A percentile compares a stretch with the other conserved stretches of the same genome.
Conservation (phyloP, 2,797 vertebrate species). For the Atherinosoma microstoma region DNA sequence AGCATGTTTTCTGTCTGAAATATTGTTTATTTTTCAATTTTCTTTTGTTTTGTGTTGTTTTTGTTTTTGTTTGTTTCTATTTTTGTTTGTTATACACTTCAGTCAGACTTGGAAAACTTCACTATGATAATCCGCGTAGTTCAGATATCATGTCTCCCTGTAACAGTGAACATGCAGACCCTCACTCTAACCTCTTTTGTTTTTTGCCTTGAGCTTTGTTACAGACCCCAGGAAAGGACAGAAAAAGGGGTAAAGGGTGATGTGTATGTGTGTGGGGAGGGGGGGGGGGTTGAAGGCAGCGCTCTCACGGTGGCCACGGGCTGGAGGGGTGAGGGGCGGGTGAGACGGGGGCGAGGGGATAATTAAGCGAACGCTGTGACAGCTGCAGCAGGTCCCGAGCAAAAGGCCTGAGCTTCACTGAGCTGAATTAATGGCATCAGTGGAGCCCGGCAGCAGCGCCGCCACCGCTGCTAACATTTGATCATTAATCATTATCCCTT, state of each 20-base stretch:
- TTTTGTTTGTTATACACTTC: too few species aligned
- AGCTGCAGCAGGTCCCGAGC: slow-evolving; percentile 92
- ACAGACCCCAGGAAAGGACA: slow-evolving; percentile 56
- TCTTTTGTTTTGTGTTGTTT: too few species aligned
- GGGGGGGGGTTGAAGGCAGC: slow-evolving; percentile 22
- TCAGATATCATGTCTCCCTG: slow-evolving; percentile 33
- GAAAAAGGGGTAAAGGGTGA: not conserved
- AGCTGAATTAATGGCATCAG: slow-evolving; percentile 95
- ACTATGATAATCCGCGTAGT: not conserved
- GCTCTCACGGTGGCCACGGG: slow-evolving; percentile 66
- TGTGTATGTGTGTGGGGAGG: not conserved
- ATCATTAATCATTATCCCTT: slow-evolving; percentile 96
- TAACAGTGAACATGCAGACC: slow-evolving; percentile 35
- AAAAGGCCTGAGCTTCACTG: slow-evolving; percentile 88
- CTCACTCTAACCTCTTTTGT: slow-evolving; percentile 67
- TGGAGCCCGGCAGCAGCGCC: slow-evolving; percentile 83
- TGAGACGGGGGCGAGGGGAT: slow-evolving; percentile 86
- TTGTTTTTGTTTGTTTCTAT: too few species aligned
- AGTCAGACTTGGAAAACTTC: too few species aligned
- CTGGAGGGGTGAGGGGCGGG: slow-evolving; percentile 54
- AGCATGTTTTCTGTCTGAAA: too few species aligned
- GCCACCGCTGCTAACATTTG: slow-evolving; percentile 89
- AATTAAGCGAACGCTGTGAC: slow-evolving; percentile 93
- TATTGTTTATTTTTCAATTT: too few species aligned
- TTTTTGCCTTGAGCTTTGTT: slow-evolving; percentile 35